Base-by-base conservation (phyloP, 2,888 invertebrate genomes). In the Baccha elongata region DNA sequence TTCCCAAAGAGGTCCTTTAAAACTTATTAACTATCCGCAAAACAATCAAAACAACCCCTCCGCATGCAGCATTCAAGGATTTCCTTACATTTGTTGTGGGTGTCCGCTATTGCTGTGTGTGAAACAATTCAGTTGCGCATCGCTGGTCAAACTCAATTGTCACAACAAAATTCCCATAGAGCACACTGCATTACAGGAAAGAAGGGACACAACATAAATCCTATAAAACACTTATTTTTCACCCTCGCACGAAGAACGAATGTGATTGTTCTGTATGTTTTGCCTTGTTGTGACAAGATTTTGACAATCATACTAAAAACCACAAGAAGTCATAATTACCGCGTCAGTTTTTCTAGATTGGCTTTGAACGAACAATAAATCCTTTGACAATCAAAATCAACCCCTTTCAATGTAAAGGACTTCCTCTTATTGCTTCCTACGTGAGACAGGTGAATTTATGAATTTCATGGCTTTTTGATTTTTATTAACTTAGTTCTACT, bases 61-160 rank as follows among this genome's bases (percentile, higher is more conserved):
- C 23, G 48, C 62, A 48, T 62, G 32, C 26, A 32, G 35, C 35
- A 53, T 35, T 53, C 52, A 76, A 37, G 62, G 53, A 53, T 40
- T 72, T 44, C 11, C 15, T 21, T 44, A 21, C 19, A 23, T 32
- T 15, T 17, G 32, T 62, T 52, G 79, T 68, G 73, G 79, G 68
- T 73, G 73, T 42, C 52, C 62, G 29, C 40, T 23, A 17, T 21
- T 13, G 35, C 42, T 48, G 35, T 78, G 81, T 81, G 83, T 78
- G 78, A 83, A 83, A 78, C 76, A 78, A 83, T 83, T 83, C 83
- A 78, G 83, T 83, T 72, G 68, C 83, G 83, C 83, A 73, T 78
- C 83, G 83, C 11, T 78, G 83, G 58, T 73, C 73, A 78, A 17
- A 68, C 44, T 73, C 83, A 78, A 83, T 64, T 37, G 44, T 23